Conservation (phyloP, 2,888 invertebrate species). For the Xiphydria camelus region DNA sequence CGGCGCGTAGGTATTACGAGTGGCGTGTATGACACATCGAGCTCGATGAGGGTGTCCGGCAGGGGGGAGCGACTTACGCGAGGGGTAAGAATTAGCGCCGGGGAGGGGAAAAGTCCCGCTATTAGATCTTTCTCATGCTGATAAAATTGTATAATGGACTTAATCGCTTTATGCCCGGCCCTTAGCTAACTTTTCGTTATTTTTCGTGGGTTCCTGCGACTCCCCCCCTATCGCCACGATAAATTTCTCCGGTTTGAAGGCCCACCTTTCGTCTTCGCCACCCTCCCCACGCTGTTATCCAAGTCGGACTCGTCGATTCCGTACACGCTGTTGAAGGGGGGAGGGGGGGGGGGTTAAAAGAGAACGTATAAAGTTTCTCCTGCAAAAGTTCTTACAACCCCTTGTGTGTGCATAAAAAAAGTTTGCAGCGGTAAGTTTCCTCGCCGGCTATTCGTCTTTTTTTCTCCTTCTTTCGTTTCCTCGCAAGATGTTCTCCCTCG, state of each 20-base stretch:
- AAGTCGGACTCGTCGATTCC: too few relatives aligned
- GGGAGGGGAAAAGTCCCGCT: constrained; percentile 23
- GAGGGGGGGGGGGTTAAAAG: too few relatives aligned
- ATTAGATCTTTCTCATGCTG: constrained; percentile 58
- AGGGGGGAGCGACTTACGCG: constrained; percentile 12
- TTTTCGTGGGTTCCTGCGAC: constrained; percentile 49
- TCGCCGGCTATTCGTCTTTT: too few relatives aligned
- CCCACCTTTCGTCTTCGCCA: not conserved
- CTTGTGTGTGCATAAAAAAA: too few relatives aligned
- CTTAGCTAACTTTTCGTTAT: constrained; percentile 53
- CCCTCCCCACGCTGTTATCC: too few relatives aligned
- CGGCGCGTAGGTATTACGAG: too few relatives aligned
- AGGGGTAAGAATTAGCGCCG: constrained; percentile 32
- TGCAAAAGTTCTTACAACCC: too few relatives aligned
- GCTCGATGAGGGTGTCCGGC: constrained; percentile 28
- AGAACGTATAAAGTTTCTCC: too few relatives aligned
- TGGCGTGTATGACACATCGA: constrained; percentile 53
- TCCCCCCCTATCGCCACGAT: constrained; percentile 39
- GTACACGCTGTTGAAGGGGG: too few relatives aligned
- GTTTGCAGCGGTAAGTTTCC: too few relatives aligned
- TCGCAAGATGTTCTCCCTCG: too few relatives aligned
- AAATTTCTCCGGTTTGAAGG: constrained; percentile 30
- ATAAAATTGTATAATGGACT: constrained; percentile 56
- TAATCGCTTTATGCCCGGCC: constrained; percentile 52
- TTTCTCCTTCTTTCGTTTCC: too few relatives aligned